Percentiles rank a stretch among this genome's conserved stretches.
Evolutionary conservation across 2,797 vertebrate species (phyloP).

Genomic region (Poeciliopsis turneri): DNA sequence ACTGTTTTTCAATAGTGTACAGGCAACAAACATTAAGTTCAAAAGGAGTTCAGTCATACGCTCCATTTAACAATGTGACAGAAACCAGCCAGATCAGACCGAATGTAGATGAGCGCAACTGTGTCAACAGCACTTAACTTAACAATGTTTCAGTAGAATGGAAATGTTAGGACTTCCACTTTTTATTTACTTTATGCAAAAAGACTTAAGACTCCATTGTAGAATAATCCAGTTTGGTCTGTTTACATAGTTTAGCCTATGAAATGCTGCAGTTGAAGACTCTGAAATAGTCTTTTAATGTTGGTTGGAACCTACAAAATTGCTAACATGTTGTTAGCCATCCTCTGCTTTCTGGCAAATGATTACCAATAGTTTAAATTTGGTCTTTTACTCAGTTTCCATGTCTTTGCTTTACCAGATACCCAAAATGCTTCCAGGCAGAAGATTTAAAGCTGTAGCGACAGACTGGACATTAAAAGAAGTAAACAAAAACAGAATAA

Average conservation of each 20-base stretch:
- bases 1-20: background rate
- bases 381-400: background rate
- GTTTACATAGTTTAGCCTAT: background rate
- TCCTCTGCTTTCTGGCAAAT: background rate
- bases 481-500: no score
- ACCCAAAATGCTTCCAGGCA: background rate
- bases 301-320: background rate
- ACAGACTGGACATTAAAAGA: background rate
- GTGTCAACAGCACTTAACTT: background rate
- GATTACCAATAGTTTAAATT: background rate
- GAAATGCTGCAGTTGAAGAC: background rate
- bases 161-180: background rate
- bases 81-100: background rate
- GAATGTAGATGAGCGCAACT: background rate
- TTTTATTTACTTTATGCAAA: background rate
- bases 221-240: background rate
- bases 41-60: slow-evolving; percentile 33
- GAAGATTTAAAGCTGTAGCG: background rate
- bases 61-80: slow-evolving; percentile 7
- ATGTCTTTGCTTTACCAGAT: background rate
- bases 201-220: background rate
- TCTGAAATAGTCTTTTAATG: background rate
- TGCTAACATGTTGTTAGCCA: background rate
- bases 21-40: background rate
- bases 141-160: background rate